These are phyloP conservation scores for Dendroctonus ponderosae DNA, from an alignment of 1,140 invertebrate species.

Conservation along the genomic window DNA sequence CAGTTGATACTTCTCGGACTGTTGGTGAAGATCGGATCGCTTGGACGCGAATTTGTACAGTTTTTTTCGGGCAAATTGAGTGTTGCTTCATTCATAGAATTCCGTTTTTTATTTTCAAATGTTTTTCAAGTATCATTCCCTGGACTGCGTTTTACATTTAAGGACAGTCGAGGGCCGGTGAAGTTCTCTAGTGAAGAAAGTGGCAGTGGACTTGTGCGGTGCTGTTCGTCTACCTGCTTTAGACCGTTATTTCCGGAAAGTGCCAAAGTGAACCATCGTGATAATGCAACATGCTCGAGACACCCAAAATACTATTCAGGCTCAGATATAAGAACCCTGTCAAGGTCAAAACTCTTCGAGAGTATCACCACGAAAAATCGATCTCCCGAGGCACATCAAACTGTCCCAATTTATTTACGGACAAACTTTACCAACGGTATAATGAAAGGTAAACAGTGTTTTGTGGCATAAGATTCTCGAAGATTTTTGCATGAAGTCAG, in stretches of 20 bases:
- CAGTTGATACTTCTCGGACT: constrained; percentile 21
- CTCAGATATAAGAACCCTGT: constrained; percentile 33
- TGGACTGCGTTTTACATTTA: too few relatives aligned
- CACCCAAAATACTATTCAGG: constrained; percentile 29
- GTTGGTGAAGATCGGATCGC: constrained; percentile 19
- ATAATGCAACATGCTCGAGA: constrained; percentile 20
- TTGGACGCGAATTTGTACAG: constrained; percentile 2
- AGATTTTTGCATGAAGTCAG: too few relatives aligned
- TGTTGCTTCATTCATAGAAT: background rate
- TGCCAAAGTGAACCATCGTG: constrained; percentile 7
- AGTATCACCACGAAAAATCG: constrained; percentile 19
- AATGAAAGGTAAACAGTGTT: too few relatives aligned
- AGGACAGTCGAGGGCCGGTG: too few relatives aligned
- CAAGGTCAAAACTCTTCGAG: constrained; percentile 34
- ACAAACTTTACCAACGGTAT: too few relatives aligned
- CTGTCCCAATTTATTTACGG: too few relatives aligned
- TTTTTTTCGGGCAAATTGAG: background rate
- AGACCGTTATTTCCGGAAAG: background rate
- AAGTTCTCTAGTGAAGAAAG: too few relatives aligned
- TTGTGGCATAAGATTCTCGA: too few relatives aligned
- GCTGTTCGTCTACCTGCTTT: background rate
- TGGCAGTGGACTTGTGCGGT: background rate
- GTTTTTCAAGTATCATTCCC: background rate
- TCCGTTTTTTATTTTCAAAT: background rate
- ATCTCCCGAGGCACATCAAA: too few relatives aligned